These are phyloP conservation scores for Nibea albiflora DNA, from an alignment of 2,113 vertebrate species.

Conservation along the genomic window DNA sequence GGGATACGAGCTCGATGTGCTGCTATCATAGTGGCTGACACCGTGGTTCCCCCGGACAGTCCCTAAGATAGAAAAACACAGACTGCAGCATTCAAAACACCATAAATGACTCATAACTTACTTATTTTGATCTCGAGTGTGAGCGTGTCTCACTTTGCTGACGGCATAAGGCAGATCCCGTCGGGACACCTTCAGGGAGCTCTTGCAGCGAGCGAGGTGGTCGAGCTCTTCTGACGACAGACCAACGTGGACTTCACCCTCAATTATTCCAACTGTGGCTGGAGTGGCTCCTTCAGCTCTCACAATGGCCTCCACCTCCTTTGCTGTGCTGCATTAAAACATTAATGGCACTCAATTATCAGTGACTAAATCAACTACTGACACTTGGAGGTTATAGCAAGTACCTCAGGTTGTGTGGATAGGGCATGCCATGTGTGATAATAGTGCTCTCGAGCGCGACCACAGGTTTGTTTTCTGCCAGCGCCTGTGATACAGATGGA, in stretches of 20 bases:
- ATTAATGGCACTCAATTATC: neutral
- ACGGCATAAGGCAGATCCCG: conserved; percentile 89
- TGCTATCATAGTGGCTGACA: conserved; percentile 91
- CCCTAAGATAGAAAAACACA: conserved; percentile 76
- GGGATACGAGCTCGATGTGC: conserved; percentile 88
- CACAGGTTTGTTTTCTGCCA: conserved; percentile 85
- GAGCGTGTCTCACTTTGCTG: conserved; percentile 84
- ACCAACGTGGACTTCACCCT: conserved; percentile 87
- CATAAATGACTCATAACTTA: neutral
- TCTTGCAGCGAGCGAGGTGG: conserved; percentile 82
- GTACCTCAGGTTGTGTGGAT: conserved; percentile 92
- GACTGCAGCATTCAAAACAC: neutral
- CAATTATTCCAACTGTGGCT: conserved; percentile 88
- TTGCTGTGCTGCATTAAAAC: conserved; percentile 84
- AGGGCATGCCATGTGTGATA: conserved; percentile 93
- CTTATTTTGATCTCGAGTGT: neutral
- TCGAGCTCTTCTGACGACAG: conserved; percentile 85
- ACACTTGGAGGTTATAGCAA: neutral
- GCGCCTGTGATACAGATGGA: conserved; percentile 85
- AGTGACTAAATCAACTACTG: neutral
- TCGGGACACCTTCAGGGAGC: conserved; percentile 88
- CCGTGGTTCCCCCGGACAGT: conserved; percentile 90
- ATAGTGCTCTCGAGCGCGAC: conserved; percentile 93
- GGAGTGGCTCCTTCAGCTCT: conserved; percentile 86
- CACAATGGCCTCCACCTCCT: conserved; percentile 89